Evolutionary conservation across 1,140 invertebrate species (phyloP), one percentile per base, ranked within the genome.

Genomic region (Gonioctena quinquepunctata): DNA sequence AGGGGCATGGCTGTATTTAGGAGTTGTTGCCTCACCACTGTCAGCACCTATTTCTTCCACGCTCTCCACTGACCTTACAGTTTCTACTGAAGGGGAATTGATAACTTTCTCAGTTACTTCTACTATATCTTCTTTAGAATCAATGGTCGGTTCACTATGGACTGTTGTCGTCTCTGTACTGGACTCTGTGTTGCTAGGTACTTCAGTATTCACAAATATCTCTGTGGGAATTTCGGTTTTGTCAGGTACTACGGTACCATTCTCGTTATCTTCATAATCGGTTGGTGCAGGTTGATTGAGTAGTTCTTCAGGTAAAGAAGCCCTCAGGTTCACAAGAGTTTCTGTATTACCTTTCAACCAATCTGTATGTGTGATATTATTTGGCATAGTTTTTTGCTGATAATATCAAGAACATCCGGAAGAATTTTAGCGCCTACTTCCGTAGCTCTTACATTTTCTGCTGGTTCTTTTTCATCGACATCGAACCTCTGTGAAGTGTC

Each of bases 11-110:
- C 70, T 67, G 23, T 19, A 50, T 60, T 57, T 75, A 8, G 68
- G 68, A 1, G 80, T 81, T 2, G 77, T 77, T 66, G 67, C 50
- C 71, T 81, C 80, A 18, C 74, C 76, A 67, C 78, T 81, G 5
- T 80, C 74, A 54, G 68, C 71, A 23, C 22, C 62, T n/a, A 63
- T 63, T 19, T 69, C 48, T 70, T 82, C 80, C 16, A 81, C 11
- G 23, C 76, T 79, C 69, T 81, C 80, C 16, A 71, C 71, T n/a
- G 77, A 79, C 66, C 66, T 64, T 7, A 28, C 13, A 50, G 4
- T 68, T 33, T 73, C 48, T 2, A 50, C n/a, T 25, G 56, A n/a
- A 42, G 16, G 11, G 11, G 33, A 42, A 2, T 42, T n/a, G 13
- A 42, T 1, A 13, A 42, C 33, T 8, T 42, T 42, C 5, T 42